Percentiles rank a stretch among this genome's conserved stretches.
These are phyloP conservation scores for Drosophila bifasciata DNA, from an alignment of 1,140 invertebrate species.

Conservation along the genomic window DNA sequence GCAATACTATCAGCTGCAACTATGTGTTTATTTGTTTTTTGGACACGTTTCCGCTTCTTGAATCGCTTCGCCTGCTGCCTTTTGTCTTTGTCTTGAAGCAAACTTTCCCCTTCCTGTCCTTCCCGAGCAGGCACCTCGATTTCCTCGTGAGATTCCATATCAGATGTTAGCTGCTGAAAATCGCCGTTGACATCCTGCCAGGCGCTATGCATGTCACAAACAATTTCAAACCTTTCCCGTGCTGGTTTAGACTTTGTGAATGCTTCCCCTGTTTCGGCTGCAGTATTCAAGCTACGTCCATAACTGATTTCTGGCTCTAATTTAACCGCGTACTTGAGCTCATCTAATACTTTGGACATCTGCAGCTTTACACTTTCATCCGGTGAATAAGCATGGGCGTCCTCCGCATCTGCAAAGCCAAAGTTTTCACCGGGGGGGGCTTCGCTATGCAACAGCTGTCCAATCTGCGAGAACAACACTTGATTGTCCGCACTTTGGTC, in stretches of 20 bases:
- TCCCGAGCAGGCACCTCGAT: background rate
- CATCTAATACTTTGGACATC: constrained; percentile 91
- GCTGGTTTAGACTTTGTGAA: constrained; percentile 17
- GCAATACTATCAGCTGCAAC: constrained; percentile 18
- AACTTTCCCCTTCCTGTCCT: background rate
- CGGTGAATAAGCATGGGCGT: constrained; percentile 85
- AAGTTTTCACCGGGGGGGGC: constrained; percentile 5
- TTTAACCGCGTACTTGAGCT: constrained; percentile 89
- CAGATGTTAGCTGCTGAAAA: constrained; percentile 5
- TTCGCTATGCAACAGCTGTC: constrained; percentile 44
- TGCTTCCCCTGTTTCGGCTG: background rate
- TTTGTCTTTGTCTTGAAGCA: background rate
- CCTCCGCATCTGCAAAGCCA: background rate
- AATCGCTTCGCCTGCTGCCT: constrained; percentile 20
- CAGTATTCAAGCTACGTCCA: background rate
- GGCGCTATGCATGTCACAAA: constrained; percentile 81
- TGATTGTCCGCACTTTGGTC: constrained; percentile 84
- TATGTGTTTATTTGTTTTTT: background rate
- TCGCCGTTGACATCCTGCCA: constrained; percentile 81
- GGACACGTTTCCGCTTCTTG: constrained; percentile 36
- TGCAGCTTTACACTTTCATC: constrained; percentile 90
- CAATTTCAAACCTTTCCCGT: constrained; percentile 51
- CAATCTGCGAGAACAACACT: constrained; percentile 81
- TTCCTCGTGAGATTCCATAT: constrained; percentile 30
- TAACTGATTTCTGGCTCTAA: constrained; percentile 41